Evolutionary conservation across 2,888 invertebrate genomes (phyloP).

Genomic region (Macrophya alboannulata): DNA sequence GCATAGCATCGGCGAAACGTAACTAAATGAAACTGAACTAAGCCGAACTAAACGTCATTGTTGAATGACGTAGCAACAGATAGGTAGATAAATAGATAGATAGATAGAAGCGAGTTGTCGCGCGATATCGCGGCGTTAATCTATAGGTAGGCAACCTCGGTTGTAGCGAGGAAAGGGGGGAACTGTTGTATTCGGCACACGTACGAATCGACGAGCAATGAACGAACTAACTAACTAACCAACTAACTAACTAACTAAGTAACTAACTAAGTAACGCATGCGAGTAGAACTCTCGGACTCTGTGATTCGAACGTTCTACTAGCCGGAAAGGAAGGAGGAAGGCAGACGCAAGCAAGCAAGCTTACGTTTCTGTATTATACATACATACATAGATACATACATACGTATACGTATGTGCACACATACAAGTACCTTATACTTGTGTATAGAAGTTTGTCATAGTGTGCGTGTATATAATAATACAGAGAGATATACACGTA

Average conservation of each 20-base stretch:
- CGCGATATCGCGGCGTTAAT: slow-evolving; percentile 27
- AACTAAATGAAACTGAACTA: neutral
- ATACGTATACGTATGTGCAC: neutral
- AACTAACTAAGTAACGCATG: slow-evolving; percentile 3
- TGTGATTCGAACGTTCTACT: neutral
- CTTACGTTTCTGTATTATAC: slow-evolving; percentile 3
- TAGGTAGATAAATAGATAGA: slow-evolving; percentile 26
- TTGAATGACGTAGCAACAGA: slow-evolving; percentile 51
- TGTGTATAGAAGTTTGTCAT: neutral
- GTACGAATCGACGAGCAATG: slow-evolving; percentile 30
- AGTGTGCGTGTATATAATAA: neutral
- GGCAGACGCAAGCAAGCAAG: neutral
- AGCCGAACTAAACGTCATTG: slow-evolving; percentile 28
- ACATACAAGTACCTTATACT: neutral
- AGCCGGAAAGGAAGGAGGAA: neutral
- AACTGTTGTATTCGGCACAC: slow-evolving; percentile 38
- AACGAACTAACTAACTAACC: slow-evolving; percentile 24
- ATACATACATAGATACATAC: neutral
- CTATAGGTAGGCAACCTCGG: slow-evolving; percentile 30
- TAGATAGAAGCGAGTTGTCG: slow-evolving; percentile 7
- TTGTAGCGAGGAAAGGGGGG: neutral
- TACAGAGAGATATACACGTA: slow-evolving; percentile 28
- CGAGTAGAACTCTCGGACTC: neutral
- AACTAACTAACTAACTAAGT: neutral
- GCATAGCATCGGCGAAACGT: neutral